Conservation (phyloP, 2,888 invertebrate genomes). For the Stenolophus ochropezus region DNA sequence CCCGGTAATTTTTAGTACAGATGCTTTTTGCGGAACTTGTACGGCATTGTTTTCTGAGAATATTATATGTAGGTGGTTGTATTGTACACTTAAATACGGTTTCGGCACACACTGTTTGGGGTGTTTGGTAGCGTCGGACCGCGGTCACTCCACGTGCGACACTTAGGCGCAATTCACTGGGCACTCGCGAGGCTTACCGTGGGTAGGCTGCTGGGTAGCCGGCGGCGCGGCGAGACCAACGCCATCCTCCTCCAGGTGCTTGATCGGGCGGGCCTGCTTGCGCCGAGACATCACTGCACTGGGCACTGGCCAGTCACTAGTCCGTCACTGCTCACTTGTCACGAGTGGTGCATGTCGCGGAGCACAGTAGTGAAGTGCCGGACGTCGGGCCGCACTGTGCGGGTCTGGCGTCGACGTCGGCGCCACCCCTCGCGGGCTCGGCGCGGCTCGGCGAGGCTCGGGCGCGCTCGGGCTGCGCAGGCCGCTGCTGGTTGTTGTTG, state of each 20-base stretch:
- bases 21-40: no score
- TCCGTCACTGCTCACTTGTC: constrained; percentile 62
- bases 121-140: neutral
- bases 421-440: constrained; percentile 68
- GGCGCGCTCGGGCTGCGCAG: constrained; percentile 61
- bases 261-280: constrained; percentile 76
- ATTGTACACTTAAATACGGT: no score
- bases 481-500: constrained; percentile 57
- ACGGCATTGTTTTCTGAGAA: no score
- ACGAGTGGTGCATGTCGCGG: neutral
- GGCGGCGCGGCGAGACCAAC: constrained; percentile 64
- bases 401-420: constrained; percentile 69
- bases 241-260: constrained; percentile 74
- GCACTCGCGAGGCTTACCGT: constrained; percentile 67
- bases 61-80: no score
- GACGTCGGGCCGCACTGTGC: constrained; percentile 73
- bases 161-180: constrained; percentile 24
- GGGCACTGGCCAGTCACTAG: constrained; percentile 72
- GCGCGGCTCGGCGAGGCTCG: constrained; percentile 69
- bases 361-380: constrained; percentile 69
- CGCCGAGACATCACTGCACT: constrained; percentile 76
- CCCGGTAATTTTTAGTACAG: no score
- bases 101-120: no score
- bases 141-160: neutral
- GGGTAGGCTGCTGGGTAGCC: constrained; percentile 62